Conservation (phyloP, 30 jellyfish, hydroid and myxozoan genomes). For the Mastigias papua region DNA sequence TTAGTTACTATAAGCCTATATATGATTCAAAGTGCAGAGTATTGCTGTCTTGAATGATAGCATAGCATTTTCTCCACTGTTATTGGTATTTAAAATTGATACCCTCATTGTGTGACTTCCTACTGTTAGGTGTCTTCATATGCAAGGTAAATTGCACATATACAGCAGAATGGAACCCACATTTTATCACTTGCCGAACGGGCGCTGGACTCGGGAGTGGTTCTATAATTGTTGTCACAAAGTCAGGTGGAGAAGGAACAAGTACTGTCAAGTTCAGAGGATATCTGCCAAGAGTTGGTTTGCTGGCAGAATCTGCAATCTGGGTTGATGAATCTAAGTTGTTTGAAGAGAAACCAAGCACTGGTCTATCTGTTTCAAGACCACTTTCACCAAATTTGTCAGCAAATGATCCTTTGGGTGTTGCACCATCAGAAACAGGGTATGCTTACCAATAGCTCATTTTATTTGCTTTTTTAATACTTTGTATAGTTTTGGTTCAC, state of each 20-base stretch:
- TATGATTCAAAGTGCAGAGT: too few species aligned
- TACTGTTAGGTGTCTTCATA: constrained; percentile 81
- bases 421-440: constrained; percentile 99
- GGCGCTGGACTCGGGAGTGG: constrained; percentile 94
- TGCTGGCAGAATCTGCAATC: constrained; percentile 94
- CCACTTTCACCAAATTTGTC: constrained; percentile 71
- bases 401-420: constrained; percentile 93
- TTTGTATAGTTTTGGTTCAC: too few species aligned
- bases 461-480: neutral
- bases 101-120: too few species aligned
- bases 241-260: constrained; percentile 94
- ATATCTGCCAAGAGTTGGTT: constrained; percentile 95
- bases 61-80: too few species aligned
- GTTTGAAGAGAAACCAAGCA: constrained; percentile 94
- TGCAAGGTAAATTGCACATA: constrained; percentile 93
- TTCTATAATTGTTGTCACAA: constrained; percentile 87
- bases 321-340: constrained; percentile 98
- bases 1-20: too few species aligned
- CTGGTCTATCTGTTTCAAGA: constrained; percentile 85
- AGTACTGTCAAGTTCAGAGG: constrained; percentile 95
- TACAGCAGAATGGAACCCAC: constrained; percentile 97
- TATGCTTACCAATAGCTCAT: neutral
- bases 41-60: too few species aligned
- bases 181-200: constrained; percentile 84
- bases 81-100: too few species aligned